A percentile compares a stretch with the other conserved stretches of the same genome.
Conservation (phyloP, 1,140 invertebrate genomes). For the Heliconius eleuchia region DNA sequence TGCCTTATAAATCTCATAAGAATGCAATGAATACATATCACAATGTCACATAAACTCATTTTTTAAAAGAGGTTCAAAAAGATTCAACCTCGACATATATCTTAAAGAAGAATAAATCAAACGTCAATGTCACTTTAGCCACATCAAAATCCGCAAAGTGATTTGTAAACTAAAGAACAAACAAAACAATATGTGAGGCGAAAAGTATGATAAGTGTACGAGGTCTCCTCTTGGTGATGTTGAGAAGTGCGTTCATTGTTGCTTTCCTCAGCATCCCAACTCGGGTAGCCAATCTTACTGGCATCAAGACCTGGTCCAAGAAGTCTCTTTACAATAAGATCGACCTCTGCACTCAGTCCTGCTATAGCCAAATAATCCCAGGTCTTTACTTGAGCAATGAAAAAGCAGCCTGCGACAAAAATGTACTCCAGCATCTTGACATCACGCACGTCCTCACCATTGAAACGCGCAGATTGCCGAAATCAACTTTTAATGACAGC, state of each 20-base stretch:
- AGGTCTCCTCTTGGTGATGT: slow-evolving; percentile 62
- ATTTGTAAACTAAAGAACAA: slow-evolving; percentile 38
- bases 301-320: slow-evolving; percentile 62
- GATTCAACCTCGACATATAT: slow-evolving; percentile 25
- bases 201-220: slow-evolving; percentile 54
- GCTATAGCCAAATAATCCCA: slow-evolving; percentile 69
- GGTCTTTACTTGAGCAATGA: slow-evolving; percentile 75
- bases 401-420: slow-evolving; percentile 60
- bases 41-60: slow-evolving; percentile 22
- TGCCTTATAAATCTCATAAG: slow-evolving; percentile 24
- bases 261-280: slow-evolving; percentile 65
- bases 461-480: slow-evolving; percentile 64
- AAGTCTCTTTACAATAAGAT: slow-evolving; percentile 61
- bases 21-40: slow-evolving; percentile 4
- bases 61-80: slow-evolving; percentile 38
- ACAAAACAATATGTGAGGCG: slow-evolving; percentile 53
- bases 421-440: slow-evolving; percentile 64
- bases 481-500: slow-evolving; percentile 58
- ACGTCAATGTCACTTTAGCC: slow-evolving; percentile 49
- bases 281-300: slow-evolving; percentile 57
- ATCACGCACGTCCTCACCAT: slow-evolving; percentile 76
- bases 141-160: slow-evolving; percentile 48
- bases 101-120: slow-evolving; percentile 53
- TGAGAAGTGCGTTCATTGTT: slow-evolving; percentile 63
- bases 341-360: slow-evolving; percentile 70